phyloP scores from a whole-genome alignment of 2,113 vertebrate genomes.

The Gobio gobio region DNA sequence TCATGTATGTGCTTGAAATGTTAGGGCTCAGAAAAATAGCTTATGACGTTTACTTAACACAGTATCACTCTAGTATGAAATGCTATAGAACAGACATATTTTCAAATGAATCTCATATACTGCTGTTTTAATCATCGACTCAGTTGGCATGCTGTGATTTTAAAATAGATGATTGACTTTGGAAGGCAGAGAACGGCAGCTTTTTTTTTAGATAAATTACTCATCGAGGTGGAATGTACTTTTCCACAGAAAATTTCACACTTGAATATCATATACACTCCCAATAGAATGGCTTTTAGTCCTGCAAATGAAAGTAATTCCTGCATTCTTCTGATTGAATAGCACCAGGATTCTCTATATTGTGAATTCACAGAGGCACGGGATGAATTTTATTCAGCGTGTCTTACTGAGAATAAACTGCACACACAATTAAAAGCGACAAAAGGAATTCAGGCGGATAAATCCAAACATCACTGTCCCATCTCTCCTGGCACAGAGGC shows the following conservation, averaged over 20 bases:
- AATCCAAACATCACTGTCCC: constrained; percentile 61
- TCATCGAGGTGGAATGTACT: not conserved
- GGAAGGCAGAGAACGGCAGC: not conserved
- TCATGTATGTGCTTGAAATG: not conserved
- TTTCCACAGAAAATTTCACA: not conserved
- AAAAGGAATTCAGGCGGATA: constrained; percentile 68
- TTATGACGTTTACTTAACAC: constrained; percentile 12
- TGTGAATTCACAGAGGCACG: constrained; percentile 3
- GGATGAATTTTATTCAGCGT: constrained; percentile 34
- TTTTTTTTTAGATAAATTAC: constrained; percentile 13
- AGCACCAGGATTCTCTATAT: constrained; percentile 13
- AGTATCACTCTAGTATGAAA: constrained; percentile 13
- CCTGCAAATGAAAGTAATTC: constrained; percentile 32
- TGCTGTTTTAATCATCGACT: constrained; percentile 23
- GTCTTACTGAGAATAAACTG: constrained; percentile 67
- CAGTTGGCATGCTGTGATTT: constrained; percentile 21
- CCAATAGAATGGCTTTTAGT: constrained; percentile 8
- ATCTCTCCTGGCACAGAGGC: constrained; percentile 59
- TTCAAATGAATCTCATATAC: not conserved
- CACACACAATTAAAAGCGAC: constrained; percentile 41
- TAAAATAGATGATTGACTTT: constrained; percentile 28
- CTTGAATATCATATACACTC: constrained; percentile 28
- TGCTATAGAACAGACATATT: constrained; percentile 16
- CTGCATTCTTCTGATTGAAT: constrained; percentile 39
- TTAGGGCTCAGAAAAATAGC: not conserved